phyloP scores from a whole-genome alignment of 2,113 vertebrate species.

The Pithys albifrons region DNA sequence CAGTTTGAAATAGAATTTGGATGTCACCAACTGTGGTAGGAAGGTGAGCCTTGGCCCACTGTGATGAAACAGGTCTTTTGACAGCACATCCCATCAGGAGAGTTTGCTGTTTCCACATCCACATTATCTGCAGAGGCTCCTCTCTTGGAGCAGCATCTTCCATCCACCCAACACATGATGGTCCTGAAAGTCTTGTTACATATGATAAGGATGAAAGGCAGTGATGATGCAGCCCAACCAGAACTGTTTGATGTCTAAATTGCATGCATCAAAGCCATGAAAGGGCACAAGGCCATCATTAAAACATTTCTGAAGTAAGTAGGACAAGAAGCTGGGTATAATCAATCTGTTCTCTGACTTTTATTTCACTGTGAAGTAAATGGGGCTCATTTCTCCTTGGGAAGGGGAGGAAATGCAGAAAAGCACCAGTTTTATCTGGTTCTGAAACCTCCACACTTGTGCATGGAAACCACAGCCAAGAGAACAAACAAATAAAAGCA shows the following conservation, averaged over 20 bases:
- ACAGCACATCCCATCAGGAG: background rate
- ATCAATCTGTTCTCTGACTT: background rate
- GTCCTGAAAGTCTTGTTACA: slow-evolving; percentile 53
- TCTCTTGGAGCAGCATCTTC: slow-evolving; percentile 2
- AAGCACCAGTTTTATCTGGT: background rate
- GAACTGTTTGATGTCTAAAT: slow-evolving; percentile 43
- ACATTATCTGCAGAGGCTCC: background rate
- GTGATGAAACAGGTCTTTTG: background rate
- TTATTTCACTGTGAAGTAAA: background rate
- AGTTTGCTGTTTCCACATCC: background rate
- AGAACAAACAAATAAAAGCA: background rate
- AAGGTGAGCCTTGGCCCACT: rapidly evolving
- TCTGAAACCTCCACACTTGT: background rate
- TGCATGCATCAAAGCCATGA: background rate
- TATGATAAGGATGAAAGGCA: background rate
- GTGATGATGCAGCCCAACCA: background rate
- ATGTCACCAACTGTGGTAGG: background rate
- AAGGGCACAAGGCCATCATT: background rate
- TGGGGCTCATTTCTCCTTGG: background rate
- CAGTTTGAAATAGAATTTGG: background rate
- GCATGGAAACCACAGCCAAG: background rate
- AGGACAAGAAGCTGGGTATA: background rate
- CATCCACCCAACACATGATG: background rate
- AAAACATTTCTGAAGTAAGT: background rate
- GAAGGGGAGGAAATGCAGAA: background rate